phyloP scores from a whole-genome alignment of 64 coral and sea anemone species.

The Dendrophyllia cribrosa region DNA sequence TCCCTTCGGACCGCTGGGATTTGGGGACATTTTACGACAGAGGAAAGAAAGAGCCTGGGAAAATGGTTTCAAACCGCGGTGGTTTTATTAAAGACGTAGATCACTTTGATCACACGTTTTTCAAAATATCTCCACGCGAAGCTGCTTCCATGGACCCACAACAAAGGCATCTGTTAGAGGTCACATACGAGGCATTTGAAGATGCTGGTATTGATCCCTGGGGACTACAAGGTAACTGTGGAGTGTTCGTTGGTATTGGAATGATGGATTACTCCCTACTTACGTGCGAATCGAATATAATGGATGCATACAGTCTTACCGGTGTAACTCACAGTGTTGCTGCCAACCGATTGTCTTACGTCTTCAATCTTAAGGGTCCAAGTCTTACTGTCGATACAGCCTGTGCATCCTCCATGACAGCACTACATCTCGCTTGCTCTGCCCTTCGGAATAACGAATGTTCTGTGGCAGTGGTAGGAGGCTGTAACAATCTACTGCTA shows the following conservation, averaged over 20 bases:
- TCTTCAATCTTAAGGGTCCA: conserved; percentile 19
- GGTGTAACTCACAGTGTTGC: not conserved
- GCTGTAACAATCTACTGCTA: not conserved
- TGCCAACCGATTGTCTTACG: conserved; percentile 9
- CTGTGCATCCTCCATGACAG: conserved; percentile 15
- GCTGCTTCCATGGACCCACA: conserved; percentile 20
- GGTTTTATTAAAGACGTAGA: conserved; percentile 22
- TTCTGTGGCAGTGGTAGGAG: conserved; percentile 24
- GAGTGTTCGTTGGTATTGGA: conserved; percentile 16
- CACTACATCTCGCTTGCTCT: conserved; percentile 21
- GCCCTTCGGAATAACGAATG: conserved; percentile 9
- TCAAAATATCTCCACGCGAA: conserved; percentile 39
- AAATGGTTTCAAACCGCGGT: not conserved
- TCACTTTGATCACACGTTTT: conserved; percentile 15
- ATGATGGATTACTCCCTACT: not conserved
- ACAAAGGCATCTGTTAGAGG: conserved; percentile 10
- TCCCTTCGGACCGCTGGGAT: not conserved
- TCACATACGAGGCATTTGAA: conserved; percentile 20
- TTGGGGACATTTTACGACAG: not conserved
- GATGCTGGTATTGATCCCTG: not conserved
- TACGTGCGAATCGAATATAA: not conserved
- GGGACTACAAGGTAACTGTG: not conserved
- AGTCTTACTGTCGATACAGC: conserved; percentile 31
- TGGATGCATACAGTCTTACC: conserved; percentile 8
- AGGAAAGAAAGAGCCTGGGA: not conserved